These are phyloP conservation scores for Crotalus viridis DNA, from an alignment of 2,113 vertebrate genomes.

Conservation along the genomic window DNA sequence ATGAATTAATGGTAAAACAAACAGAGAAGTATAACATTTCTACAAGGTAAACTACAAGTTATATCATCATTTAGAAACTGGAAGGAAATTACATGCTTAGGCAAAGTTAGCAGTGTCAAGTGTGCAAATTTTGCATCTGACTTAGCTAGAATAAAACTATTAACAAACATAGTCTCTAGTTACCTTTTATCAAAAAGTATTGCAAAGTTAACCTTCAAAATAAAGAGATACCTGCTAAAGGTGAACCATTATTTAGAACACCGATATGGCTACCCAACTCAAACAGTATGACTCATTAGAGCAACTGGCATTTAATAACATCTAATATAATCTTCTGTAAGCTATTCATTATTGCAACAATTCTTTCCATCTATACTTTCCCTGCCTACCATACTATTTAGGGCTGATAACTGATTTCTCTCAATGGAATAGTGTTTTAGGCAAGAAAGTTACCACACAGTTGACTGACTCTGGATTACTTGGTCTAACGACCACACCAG, in stretches of 20 bases:
- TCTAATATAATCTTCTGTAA: background rate
- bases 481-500: background rate
- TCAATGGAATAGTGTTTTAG: background rate
- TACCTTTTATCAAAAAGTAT: constrained; percentile 14
- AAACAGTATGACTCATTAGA: background rate
- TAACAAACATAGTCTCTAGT: background rate
- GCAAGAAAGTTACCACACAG: background rate
- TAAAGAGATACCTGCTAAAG: background rate
- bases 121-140: background rate
- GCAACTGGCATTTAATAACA: background rate
- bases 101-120: background rate
- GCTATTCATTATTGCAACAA: background rate
- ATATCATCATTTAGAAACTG: background rate
- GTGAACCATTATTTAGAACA: background rate
- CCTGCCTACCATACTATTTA: background rate
- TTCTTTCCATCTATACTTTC: background rate
- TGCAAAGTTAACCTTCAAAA: constrained; percentile 9
- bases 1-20: background rate
- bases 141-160: background rate
- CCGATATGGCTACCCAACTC: background rate
- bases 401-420: background rate
- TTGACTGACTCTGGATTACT: background rate
- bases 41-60: background rate
- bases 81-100: background rate
- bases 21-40: background rate